Percentiles rank a stretch among this genome's conserved stretches.
These are phyloP conservation scores for Pseudoips prasinana DNA, from an alignment of 2,888 invertebrate genomes.

Conservation along the genomic window DNA sequence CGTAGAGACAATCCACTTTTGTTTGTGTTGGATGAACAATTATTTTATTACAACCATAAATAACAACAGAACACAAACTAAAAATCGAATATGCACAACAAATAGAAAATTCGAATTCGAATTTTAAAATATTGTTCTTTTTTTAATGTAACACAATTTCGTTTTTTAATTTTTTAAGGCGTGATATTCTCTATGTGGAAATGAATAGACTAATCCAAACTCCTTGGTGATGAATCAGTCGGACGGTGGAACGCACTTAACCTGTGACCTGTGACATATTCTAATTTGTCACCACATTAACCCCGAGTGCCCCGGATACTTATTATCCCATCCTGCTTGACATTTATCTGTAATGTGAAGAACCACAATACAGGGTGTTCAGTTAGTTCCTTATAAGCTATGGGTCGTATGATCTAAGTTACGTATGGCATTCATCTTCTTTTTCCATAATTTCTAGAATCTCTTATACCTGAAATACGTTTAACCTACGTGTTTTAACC, in stretches of 20 bases:
- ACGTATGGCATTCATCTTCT: too few species aligned
- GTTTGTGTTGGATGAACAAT: constrained; percentile 10
- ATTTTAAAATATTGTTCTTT: constrained; percentile 6
- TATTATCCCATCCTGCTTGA: constrained; percentile 18
- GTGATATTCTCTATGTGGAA: constrained; percentile 21
- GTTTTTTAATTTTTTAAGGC: constrained; percentile 11
- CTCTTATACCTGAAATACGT: too few species aligned
- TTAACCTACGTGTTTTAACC: too few species aligned
- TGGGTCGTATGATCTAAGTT: too few species aligned
- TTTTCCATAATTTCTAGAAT: too few species aligned
- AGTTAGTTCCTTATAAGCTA: too few species aligned
- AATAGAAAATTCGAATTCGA: not conserved
- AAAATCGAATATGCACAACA: not conserved
- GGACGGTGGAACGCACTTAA: constrained; percentile 48
- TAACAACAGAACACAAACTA: not conserved
- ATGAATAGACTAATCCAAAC: constrained; percentile 29
- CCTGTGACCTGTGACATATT: constrained; percentile 49
- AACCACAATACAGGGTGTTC: too few species aligned
- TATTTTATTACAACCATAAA: constrained; percentile 6
- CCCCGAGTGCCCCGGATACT: constrained; percentile 28
- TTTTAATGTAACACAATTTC: not conserved
- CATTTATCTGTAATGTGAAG: constrained; percentile 11
- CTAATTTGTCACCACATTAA: constrained; percentile 64
- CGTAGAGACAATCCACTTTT: constrained; percentile 61
- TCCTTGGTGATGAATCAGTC: constrained; percentile 36